Evolutionary conservation across 2,113 vertebrate species (phyloP).

Genomic region (Neotoma lepida): DNA sequence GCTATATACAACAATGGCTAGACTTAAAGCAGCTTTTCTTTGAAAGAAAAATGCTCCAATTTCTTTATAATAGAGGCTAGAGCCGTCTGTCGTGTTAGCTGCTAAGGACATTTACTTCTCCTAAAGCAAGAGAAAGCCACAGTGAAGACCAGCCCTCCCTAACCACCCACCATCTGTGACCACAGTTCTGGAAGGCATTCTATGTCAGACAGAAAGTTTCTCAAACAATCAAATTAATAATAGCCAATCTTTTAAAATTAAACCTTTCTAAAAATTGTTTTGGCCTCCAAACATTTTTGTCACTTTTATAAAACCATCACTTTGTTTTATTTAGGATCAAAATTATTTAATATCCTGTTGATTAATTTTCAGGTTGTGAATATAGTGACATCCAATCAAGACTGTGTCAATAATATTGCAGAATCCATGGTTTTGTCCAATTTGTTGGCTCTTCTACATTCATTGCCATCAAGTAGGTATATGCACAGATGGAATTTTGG

Average conservation of each 20-base stretch:
- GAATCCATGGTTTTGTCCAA: constrained; percentile 96
- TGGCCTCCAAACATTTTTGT: constrained; percentile 26
- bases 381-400: constrained; percentile 98
- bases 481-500: background rate
- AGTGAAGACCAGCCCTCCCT: background rate
- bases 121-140: background rate
- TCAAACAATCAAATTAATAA: constrained; percentile 52
- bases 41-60: background rate
- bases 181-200: background rate
- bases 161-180: background rate
- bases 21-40: background rate
- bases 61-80: background rate
- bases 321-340: constrained; percentile 33
- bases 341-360: constrained; percentile 52
- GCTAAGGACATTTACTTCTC: background rate
- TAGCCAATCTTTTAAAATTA: constrained; percentile 46
- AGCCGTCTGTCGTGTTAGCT: background rate
- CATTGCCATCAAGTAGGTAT: constrained; percentile 96
- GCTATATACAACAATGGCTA: background rate
- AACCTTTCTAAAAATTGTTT: constrained; percentile 36
- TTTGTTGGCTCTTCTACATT: constrained; percentile 95
- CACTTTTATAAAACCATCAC: constrained; percentile 5
- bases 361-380: constrained; percentile 93
- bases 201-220: background rate
- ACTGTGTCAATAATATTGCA: constrained; percentile 97